These are phyloP conservation scores for Cepaea nemoralis DNA, from an alignment of 1,140 invertebrate species.

Conservation along the genomic window DNA sequence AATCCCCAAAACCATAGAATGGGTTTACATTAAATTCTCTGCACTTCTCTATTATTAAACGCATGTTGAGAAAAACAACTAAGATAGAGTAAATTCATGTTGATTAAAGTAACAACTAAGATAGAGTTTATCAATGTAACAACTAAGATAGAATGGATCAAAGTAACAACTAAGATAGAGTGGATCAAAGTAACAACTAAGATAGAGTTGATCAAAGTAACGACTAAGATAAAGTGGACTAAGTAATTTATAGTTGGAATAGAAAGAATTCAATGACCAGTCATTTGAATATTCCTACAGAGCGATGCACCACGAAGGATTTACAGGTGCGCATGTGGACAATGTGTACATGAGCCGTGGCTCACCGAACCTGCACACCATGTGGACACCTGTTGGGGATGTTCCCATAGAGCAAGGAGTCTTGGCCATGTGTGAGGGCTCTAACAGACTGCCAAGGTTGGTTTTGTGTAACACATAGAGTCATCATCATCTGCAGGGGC, in stretches of 20 bases:
- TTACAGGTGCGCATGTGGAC: constrained; percentile 67
- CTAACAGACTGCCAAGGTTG: constrained; percentile 56
- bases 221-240: not conserved
- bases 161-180: no score
- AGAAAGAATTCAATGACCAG: not conserved
- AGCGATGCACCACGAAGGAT: constrained; percentile 57
- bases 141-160: no score
- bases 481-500: no score
- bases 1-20: no score
- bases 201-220: not conserved
- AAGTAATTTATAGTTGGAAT: not conserved
- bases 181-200: no score
- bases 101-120: not conserved
- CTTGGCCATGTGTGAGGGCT: constrained; percentile 63
- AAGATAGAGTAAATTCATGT: no score
- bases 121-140: not conserved
- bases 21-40: no score
- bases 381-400: constrained; percentile 68
- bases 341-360: constrained; percentile 67
- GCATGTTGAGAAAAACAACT: no score
- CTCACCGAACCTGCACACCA: constrained; percentile 56
- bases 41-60: no score
- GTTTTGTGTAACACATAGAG: no score
- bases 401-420: constrained; percentile 60
- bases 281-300: constrained; percentile 35